phyloP scores from a whole-genome alignment of 1,140 invertebrate genomes.

The Himalopsyche phryganea region DNA sequence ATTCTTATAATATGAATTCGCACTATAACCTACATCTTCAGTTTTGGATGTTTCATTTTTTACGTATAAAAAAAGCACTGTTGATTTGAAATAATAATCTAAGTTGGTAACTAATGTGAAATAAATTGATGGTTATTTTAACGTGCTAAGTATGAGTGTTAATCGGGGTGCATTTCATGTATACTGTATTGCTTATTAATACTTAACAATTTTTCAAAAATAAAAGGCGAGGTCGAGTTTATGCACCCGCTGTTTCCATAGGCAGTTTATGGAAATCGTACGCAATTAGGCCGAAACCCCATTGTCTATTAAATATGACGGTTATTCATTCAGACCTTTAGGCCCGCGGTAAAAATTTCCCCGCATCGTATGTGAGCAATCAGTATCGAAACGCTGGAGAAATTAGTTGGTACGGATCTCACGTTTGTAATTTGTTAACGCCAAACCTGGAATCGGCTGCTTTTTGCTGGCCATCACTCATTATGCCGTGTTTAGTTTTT shows the following conservation, averaged over 20 bases:
- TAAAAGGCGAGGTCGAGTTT: neutral
- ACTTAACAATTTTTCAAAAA: neutral
- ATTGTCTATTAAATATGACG: slow-evolving; percentile 20
- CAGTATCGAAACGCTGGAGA: neutral
- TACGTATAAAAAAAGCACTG: no score
- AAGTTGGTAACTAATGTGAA: no score
- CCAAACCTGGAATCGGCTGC: slow-evolving; percentile 17
- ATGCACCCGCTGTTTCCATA: slow-evolving; percentile 7
- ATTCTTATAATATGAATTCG: no score
- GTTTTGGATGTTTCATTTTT: no score
- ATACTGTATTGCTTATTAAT: no score
- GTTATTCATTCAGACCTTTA: slow-evolving; percentile 10
- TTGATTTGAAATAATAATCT: no score
- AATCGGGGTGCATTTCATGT: no score
- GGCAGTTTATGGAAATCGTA: slow-evolving; percentile 15
- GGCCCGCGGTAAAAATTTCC: neutral
- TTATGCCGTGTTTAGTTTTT: slow-evolving; percentile 1
- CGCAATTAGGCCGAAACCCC: slow-evolving; percentile 25
- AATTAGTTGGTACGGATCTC: neutral
- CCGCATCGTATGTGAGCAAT: neutral
- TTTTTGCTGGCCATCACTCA: slow-evolving; percentile 28
- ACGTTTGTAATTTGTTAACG: slow-evolving; percentile 23
- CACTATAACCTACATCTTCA: no score
- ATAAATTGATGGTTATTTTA: no score
- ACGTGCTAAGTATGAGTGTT: no score